phyloP scores from a whole-genome alignment of 2,888 invertebrate species.

The Nipponacmea schrenckii region DNA sequence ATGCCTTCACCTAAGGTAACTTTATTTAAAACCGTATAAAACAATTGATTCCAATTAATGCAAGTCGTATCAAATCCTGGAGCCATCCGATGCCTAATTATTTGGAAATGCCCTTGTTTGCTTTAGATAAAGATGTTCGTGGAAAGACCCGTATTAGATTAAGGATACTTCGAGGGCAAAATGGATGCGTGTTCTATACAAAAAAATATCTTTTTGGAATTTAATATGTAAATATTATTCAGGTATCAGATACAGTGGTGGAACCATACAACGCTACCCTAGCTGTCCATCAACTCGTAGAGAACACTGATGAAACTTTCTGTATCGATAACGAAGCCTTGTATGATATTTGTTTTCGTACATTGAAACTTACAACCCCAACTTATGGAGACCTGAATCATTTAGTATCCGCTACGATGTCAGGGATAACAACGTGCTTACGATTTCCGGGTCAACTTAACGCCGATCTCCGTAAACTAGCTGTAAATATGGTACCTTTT shows the following conservation, averaged over 20 bases:
- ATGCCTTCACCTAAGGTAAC: not conserved
- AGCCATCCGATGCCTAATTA: no score
- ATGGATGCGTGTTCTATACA: no score
- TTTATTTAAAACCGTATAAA: no score
- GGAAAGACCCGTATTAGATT: no score
- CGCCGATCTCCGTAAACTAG: constrained; percentile 3
- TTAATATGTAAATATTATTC: not conserved
- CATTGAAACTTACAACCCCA: not conserved
- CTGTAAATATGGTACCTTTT: not conserved
- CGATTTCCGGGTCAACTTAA: not conserved
- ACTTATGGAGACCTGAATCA: not conserved
- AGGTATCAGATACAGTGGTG: not conserved
- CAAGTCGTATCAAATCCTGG: no score
- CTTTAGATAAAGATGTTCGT: no score
- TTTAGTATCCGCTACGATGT: not conserved
- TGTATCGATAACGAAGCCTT: constrained; percentile 3
- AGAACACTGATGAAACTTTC: not conserved
- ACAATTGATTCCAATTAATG: no score
- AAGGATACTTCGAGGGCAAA: no score
- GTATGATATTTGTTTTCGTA: constrained; percentile 1
- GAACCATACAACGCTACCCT: constrained; percentile 1
- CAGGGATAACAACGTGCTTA: not conserved
- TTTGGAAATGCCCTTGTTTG: no score
- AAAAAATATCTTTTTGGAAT: not conserved
- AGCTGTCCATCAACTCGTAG: not conserved